Percentiles rank a stretch among this genome's conserved stretches.
These are phyloP conservation scores for Solenodon paradoxus DNA, from an alignment of 2,113 vertebrate genomes.

Conservation along the genomic window DNA sequence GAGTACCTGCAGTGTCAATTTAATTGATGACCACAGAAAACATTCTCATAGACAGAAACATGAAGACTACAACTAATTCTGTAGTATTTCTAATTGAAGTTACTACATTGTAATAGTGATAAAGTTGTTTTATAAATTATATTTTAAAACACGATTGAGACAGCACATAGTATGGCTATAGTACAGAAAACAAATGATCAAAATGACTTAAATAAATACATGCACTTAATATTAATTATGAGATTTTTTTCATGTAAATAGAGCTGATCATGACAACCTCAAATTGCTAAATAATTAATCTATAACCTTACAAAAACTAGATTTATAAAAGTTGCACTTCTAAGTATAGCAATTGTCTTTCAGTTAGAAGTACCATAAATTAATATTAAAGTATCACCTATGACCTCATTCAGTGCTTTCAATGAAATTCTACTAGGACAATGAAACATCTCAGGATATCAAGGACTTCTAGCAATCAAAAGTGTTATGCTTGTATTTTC, in stretches of 20 bases:
- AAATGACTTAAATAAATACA: conserved; percentile 24
- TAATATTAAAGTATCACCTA: neutral
- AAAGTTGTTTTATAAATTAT: neutral
- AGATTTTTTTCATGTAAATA: neutral
- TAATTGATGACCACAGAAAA: neutral
- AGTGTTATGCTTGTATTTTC: neutral
- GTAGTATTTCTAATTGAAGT: conserved; percentile 55
- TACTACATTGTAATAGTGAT: neutral
- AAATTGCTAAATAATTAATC: neutral
- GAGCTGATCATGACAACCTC: neutral
- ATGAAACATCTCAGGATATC: neutral
- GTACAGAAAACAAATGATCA: neutral
- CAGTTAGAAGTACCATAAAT: neutral
- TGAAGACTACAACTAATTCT: neutral
- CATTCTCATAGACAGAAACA: neutral
- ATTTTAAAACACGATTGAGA: conserved; percentile 43
- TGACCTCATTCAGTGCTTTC: neutral
- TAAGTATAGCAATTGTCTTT: neutral
- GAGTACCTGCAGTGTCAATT: neutral
- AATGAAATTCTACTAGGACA: neutral
- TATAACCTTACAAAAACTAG: neutral
- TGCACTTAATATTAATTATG: conserved; percentile 19
- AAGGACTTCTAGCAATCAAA: neutral
- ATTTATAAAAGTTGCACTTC: neutral
- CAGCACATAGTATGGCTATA: neutral